Evolutionary conservation across 2,888 invertebrate genomes (phyloP).

Genomic region (Amphipyra tragopoginis): DNA sequence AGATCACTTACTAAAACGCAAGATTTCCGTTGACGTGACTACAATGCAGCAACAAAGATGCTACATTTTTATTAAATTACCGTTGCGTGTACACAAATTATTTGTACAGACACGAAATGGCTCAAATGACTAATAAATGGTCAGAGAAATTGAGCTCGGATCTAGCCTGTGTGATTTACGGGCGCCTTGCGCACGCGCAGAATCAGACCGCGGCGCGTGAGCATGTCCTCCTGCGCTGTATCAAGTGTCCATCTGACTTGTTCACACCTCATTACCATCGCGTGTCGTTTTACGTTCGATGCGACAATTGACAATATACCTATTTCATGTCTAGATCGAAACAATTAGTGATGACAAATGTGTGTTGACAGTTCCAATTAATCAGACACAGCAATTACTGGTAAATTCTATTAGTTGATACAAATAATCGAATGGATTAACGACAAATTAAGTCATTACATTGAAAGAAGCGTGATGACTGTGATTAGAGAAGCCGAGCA

Average conservation of each 20-base stretch:
- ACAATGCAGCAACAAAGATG: conserved; percentile 36
- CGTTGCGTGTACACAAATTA: conserved; percentile 56
- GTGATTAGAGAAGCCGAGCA: not conserved
- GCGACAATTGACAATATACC: conserved; percentile 27
- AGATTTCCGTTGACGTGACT: conserved; percentile 50
- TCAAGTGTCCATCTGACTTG: conserved; percentile 55
- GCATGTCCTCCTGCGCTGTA: conserved; percentile 47
- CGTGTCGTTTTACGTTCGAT: conserved; percentile 21
- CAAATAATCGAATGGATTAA: conserved; percentile 10
- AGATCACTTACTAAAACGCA: conserved; percentile 25
- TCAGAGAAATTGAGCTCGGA: conserved; percentile 53
- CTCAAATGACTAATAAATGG: conserved; percentile 41
- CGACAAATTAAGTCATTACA: conserved; percentile 10
- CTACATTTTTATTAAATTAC: conserved; percentile 49
- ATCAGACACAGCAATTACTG: conserved; percentile 17
- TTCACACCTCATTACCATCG: conserved; percentile 50
- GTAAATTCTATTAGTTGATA: conserved; percentile 16
- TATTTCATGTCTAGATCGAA: conserved; percentile 28
- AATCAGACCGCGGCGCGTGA: conserved; percentile 60
- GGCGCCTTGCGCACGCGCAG: conserved; percentile 41
- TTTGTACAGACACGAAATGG: conserved; percentile 48
- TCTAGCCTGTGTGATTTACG: conserved; percentile 53
- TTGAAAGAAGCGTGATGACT: conserved; percentile 4
- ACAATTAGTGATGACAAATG: conserved; percentile 32
- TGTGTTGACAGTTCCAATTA: conserved; percentile 31